Percentiles rank a stretch among this genome's conserved stretches.
Conservation (phyloP, 2,797 vertebrate species). For the Orientallactaga sibirica region DNA sequence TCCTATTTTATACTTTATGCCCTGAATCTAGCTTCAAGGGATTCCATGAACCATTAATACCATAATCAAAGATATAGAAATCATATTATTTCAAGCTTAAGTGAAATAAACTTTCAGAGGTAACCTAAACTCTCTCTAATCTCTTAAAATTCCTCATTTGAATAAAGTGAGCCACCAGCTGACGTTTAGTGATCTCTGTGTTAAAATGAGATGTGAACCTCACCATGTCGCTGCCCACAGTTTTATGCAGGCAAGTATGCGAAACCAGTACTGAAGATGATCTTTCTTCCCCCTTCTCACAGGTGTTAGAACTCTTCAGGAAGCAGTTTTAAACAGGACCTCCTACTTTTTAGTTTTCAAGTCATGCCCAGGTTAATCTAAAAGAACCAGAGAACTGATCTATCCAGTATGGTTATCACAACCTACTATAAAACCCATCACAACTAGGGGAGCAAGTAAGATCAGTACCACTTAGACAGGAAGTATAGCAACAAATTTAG, state of each 20-base stretch:
- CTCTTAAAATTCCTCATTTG: slow-evolving; percentile 57
- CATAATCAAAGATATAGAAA: not conserved
- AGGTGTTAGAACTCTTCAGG: slow-evolving; percentile 27
- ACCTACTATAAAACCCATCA: not conserved
- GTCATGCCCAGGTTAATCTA: not conserved
- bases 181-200: not conserved
- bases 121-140: not conserved
- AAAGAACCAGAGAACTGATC: not conserved
- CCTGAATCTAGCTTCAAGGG: not conserved
- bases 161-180: not conserved
- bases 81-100: not conserved
- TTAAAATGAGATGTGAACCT: slow-evolving; percentile 11
- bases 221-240: not conserved
- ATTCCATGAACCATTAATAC: not conserved
- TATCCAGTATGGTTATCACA: not conserved
- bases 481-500: not conserved
- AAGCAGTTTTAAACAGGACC: slow-evolving; percentile 18
- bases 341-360: slow-evolving; percentile 41
- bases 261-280: not conserved
- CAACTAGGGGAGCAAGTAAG: not conserved
- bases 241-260: slow-evolving; percentile 8
- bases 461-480: not conserved
- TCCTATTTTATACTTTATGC: not conserved
- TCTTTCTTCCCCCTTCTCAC: not conserved
- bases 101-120: slow-evolving; percentile 5